Conservation (phyloP, 2,888 invertebrate species). For the Philereme vetulata region DNA sequence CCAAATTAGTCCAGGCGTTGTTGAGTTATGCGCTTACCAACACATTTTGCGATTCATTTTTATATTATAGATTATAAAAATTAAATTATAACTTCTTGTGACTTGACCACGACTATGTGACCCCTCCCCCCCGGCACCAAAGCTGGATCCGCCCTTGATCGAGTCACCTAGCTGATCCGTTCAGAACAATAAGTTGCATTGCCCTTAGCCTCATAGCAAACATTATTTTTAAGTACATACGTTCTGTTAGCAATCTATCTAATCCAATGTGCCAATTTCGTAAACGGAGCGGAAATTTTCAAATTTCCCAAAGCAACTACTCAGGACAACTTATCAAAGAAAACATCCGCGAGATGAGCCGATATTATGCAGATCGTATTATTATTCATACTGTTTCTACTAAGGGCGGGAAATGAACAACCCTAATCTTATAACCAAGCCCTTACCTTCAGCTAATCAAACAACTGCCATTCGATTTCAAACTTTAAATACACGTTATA, state of each 20-base stretch:
- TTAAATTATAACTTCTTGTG: no score
- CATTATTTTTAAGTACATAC: no score
- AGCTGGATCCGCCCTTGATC: no score
- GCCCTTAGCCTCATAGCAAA: no score
- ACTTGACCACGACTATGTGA: no score
- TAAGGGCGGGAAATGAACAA: constrained; percentile 68
- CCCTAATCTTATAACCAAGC: constrained; percentile 69
- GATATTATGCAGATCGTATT: constrained; percentile 81
- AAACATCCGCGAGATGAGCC: constrained; percentile 70
- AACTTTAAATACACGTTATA: constrained; percentile 7
- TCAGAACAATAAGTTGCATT: no score
- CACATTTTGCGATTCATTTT: no score
- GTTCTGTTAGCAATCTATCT: background rate
- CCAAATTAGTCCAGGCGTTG: no score
- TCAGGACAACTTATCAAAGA: constrained; percentile 67
- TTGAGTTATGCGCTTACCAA: no score
- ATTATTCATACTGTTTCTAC: constrained; percentile 83
- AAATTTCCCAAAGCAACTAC: constrained; percentile 56
- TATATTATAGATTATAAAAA: no score
- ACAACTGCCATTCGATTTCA: constrained; percentile 10
- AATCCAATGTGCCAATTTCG: constrained; percentile 24
- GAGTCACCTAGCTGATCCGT: no score
- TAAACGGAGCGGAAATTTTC: constrained; percentile 25
- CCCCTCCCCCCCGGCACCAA: no score
- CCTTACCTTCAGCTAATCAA: constrained; percentile 46